Evolutionary conservation across 2,888 invertebrate species (phyloP).

Genomic region (Calameuta pallipes): DNA sequence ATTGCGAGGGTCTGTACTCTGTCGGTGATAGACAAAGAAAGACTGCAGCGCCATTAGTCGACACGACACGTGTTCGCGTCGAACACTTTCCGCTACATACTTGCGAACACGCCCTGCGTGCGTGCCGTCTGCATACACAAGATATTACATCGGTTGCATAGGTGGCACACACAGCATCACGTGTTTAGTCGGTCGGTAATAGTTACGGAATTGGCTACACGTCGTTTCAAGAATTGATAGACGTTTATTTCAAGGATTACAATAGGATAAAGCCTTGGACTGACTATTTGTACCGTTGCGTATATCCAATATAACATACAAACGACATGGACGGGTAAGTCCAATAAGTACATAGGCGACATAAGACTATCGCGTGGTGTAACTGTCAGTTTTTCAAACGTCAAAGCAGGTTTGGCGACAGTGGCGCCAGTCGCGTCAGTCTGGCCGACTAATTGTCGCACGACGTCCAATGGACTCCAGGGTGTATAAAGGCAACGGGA

Average conservation of each 20-base stretch:
- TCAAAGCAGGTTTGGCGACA: too few relatives aligned
- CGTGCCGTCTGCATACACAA: slow-evolving; percentile 56
- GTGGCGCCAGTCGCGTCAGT: too few relatives aligned
- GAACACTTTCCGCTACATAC: slow-evolving; percentile 48
- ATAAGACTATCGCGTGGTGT: too few relatives aligned
- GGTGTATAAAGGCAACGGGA: too few relatives aligned
- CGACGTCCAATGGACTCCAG: too few relatives aligned
- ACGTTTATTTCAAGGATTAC: background rate
- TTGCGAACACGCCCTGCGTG: slow-evolving; percentile 50
- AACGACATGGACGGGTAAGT: too few relatives aligned
- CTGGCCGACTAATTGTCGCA: too few relatives aligned
- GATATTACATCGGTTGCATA: slow-evolving; percentile 9
- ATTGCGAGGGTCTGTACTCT: background rate
- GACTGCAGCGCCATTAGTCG: background rate
- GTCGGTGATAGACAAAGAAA: background rate
- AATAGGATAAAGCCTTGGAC: too few relatives aligned
- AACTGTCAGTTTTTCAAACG: too few relatives aligned
- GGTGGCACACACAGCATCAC: background rate
- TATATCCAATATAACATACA: too few relatives aligned
- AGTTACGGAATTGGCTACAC: background rate
- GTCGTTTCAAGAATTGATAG: background rate
- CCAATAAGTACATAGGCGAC: too few relatives aligned
- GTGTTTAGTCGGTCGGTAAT: background rate
- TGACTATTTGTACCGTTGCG: too few relatives aligned
- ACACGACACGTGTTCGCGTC: slow-evolving; percentile 48